Evolutionary conservation across 2,113 vertebrate species (phyloP).

Genomic region (Myrmecobius fasciatus): DNA sequence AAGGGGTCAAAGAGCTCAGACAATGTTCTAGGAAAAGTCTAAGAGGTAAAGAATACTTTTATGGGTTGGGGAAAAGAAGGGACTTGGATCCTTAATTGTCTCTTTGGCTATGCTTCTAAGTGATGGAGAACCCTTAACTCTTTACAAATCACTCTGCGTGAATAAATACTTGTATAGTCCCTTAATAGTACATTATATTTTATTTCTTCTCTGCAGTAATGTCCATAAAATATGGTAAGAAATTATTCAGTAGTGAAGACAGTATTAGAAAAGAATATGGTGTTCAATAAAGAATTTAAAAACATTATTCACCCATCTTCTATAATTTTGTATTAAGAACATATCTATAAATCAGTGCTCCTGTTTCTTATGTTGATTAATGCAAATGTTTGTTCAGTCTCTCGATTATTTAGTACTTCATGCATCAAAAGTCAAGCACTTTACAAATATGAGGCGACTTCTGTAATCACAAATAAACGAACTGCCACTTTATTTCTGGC

Average conservation of each 20-base stretch:
- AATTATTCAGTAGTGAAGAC: constrained; percentile 29
- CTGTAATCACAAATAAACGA: background rate
- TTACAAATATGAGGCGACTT: constrained; percentile 32
- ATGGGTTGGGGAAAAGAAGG: background rate
- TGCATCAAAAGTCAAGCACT: constrained; percentile 40
- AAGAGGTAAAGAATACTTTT: background rate
- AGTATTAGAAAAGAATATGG: background rate
- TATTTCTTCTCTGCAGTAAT: constrained; percentile 36
- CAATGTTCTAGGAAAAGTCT: background rate
- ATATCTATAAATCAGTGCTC: constrained; percentile 52
- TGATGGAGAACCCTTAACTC: background rate
- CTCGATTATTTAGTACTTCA: constrained; percentile 56
- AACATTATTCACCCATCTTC: constrained; percentile 57
- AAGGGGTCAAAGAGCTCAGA: background rate
- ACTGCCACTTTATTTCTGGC: background rate
- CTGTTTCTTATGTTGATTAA: constrained; percentile 66
- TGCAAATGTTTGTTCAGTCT: constrained; percentile 66
- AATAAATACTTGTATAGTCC: background rate
- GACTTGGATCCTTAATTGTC: background rate
- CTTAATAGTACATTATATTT: constrained; percentile 49
- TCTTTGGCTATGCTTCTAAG: background rate
- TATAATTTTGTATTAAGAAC: constrained; percentile 61
- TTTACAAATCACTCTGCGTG: background rate
- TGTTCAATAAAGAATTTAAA: constrained; percentile 59
- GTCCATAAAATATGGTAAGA: constrained; percentile 56